Percentiles rank a stretch among this genome's conserved stretches.
phyloP scores from a whole-genome alignment of 1,140 invertebrate species.

The Rhopalosiphum padi region DNA sequence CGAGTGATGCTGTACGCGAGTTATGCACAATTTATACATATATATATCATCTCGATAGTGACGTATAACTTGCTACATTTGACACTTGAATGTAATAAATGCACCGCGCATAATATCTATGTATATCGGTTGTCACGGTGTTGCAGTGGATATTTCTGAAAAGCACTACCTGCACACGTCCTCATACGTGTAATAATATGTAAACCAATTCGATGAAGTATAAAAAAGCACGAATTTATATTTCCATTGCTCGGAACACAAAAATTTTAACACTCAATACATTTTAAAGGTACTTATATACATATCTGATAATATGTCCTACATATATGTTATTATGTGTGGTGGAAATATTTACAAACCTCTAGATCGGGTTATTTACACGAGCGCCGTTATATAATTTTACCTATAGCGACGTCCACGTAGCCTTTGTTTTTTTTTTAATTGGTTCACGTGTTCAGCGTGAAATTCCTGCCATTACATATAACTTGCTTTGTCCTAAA shows the following conservation, averaged over 20 bases:
- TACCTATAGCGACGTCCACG: too few species aligned
- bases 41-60: background rate
- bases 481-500: background rate
- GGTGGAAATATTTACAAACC: background rate
- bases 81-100: conserved; percentile 6
- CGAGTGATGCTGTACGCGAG: background rate
- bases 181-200: background rate
- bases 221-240: background rate
- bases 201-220: background rate
- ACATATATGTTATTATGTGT: background rate
- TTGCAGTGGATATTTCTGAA: background rate
- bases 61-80: background rate
- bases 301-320: too few species aligned
- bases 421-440: too few species aligned
- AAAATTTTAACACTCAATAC: background rate
- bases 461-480: background rate
- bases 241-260: background rate
- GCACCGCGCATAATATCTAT: background rate
- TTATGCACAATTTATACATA: background rate
- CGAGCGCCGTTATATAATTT: background rate
- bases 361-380: background rate
- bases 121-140: too few species aligned
- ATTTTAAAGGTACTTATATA: background rate
- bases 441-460: background rate
- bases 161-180: background rate